Percentiles rank a stretch among this genome's conserved stretches.
These are phyloP conservation scores for Baccha elongata DNA, from an alignment of 2,888 invertebrate species.

Conservation along the genomic window DNA sequence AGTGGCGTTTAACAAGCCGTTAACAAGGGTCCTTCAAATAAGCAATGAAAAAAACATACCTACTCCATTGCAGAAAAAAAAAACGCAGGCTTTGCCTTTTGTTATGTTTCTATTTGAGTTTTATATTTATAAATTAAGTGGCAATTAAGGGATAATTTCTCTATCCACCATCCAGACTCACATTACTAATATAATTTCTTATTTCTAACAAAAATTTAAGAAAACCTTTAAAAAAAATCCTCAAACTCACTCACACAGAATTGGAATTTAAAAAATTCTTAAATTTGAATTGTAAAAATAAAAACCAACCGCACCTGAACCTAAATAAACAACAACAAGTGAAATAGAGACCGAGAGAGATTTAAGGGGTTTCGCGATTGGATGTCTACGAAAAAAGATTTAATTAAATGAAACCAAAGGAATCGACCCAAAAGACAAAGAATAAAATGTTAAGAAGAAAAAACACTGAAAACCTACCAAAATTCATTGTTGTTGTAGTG, in stretches of 20 bases:
- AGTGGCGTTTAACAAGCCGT: conserved; percentile 73
- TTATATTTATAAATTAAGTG: conserved; percentile 66
- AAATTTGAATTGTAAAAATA: conserved; percentile 57
- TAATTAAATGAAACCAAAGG: conserved; percentile 73
- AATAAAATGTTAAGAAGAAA: conserved; percentile 35
- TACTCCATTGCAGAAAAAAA: conserved; percentile 27
- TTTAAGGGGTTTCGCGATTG: conserved; percentile 44
- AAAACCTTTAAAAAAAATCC: conserved; percentile 48
- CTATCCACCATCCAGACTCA: conserved; percentile 33
- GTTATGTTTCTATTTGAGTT: conserved; percentile 57
- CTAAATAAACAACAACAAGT: conserved; percentile 69
- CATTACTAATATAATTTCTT: conserved; percentile 22
- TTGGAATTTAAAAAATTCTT: conserved; percentile 30
- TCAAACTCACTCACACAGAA: conserved; percentile 8
- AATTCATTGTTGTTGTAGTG: conserved; percentile 47
- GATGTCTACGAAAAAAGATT: conserved; percentile 58
- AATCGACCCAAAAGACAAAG: conserved; percentile 70
- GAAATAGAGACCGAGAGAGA: conserved; percentile 40
- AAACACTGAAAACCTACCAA: conserved; percentile 37
- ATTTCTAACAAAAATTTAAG: not conserved
- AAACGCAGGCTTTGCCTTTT: conserved; percentile 45
- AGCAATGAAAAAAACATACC: conserved; percentile 56
- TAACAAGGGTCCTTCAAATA: conserved; percentile 64
- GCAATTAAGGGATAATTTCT: conserved; percentile 69
- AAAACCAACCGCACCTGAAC: conserved; percentile 63